Evolutionary conservation across 2,113 vertebrate genomes (phyloP), one percentile per base, ranked within the genome.

Genomic region (Tragelaphus buxtoni): DNA sequence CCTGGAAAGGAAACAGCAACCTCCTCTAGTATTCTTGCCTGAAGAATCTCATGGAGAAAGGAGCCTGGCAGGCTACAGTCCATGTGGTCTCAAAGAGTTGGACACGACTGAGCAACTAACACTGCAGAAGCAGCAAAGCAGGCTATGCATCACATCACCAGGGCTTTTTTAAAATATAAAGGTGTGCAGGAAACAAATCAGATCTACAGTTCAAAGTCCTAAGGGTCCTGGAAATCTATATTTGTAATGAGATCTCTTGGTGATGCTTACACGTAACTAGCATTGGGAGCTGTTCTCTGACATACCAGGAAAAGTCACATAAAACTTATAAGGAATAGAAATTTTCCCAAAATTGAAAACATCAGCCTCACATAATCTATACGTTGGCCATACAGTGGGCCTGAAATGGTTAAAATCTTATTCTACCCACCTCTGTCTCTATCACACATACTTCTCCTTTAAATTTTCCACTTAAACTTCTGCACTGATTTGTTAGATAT

Each of bases 401-500:
- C 1, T 74, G 16, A 51, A 72, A 83, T 20, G 3, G 10, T 95
- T 96, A 69, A 85, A 94, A 74, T 84, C 30, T 80, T 28, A 13
- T 7, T 16, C 16, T 60, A 14, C 6, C 13, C 49, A 14, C 6
- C 13, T 58, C 58, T 39, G 2, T 76, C 6, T 90, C 9, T 24
- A 30, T 83, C 32, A 77, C 10, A 63, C 45, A 87, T 12, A 5
- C 42, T 26, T 28, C 16, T 60, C 53, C 13, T 93, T 65, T 94
- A 96, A 89, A 91, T 77, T 95, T 91, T 1, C 39, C 76, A 95
- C 58, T 76, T 60, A 88, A 76, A 56, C 92, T 92, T 55, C 18
- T 69, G 53, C 45, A 45, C 9, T 72, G 51, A 89, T 53, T 2
- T 97, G 90, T 86, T 97, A 94, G 88, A 97, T 90, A 60, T 49